Base-by-base conservation (phyloP, 2,113 vertebrate genomes). In the Epinephelus moara region DNA sequence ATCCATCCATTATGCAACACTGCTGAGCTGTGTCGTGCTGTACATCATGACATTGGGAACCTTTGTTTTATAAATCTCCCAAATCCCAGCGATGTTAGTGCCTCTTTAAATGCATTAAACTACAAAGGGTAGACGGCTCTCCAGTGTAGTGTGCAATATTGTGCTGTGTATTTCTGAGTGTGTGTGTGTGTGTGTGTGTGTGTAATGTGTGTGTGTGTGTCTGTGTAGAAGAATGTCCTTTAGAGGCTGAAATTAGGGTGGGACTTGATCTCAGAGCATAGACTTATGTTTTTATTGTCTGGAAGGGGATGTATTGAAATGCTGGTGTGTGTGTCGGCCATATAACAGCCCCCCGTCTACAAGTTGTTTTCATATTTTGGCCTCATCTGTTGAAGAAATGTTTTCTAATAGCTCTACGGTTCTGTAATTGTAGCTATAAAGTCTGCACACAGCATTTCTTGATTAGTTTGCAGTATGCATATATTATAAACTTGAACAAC, bases 221-320 rank as follows among this genome's bases (percentile, higher is more conserved):
- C 4, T 30, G 33, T 37, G 3, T 69, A 12, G 40, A 14, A 6
- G 3, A 57, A 57, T 25, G 52, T 56, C 27, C 19, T 33, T 47
- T 27, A 69, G 15, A 40, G 49, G 23, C 5, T 78, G 15, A 76
- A 72, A 75, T 60, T 12, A 61, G 13, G 17, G 1, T 23, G 14
- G 70, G 66, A 64, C 27, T 11, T 60, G 8, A 57, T 37, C 30
- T 60, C 6, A 12, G 19, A 68, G 30, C 70, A 66, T 33, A 70
- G 75, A 79, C 70, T 79, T 40, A 27, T 12, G 23, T 52, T 37
- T 63, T 19, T 75, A 70, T 68, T 73, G 57, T 59, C 70, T 52
- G 23, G 40, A 66, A 66, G 6, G 33, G 45, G 25, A 59, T 13
- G 0, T 55, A 52, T 62, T 76, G 55, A 62, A 76, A n/a, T n/a